Conservation (phyloP, 2,888 invertebrate genomes). For the Magallana nippona region DNA sequence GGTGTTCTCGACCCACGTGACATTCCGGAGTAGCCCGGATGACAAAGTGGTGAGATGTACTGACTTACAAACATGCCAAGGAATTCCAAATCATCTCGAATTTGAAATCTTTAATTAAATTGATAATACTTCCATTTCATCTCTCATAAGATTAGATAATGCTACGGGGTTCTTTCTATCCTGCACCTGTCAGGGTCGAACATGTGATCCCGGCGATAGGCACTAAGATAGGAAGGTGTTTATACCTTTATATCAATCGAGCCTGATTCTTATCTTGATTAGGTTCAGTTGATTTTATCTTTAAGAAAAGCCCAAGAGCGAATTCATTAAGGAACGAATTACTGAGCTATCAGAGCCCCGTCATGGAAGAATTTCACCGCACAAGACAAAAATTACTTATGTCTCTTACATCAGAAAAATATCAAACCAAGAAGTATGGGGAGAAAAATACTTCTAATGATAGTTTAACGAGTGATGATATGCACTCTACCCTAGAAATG, state of each 20-base stretch:
- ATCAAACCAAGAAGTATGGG: neutral
- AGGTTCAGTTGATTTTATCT: conserved; percentile 35
- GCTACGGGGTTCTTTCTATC: neutral
- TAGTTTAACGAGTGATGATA: conserved; percentile 18
- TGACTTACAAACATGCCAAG: conserved; percentile 19
- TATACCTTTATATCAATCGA: conserved; percentile 30
- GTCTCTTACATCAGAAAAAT: conserved; percentile 31
- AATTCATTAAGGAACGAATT: conserved; percentile 32
- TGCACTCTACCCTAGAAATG: conserved; percentile 29
- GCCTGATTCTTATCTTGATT: conserved; percentile 24
- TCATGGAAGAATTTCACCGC: conserved; percentile 35
- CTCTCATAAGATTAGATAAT: conserved; percentile 39
- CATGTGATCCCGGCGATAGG: conserved; percentile 16
- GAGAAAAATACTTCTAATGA: conserved; percentile 25
- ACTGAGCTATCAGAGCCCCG: neutral
- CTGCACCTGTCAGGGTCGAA: conserved; percentile 39
- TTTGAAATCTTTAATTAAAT: conserved; percentile 47
- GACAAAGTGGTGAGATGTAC: conserved; percentile 1
- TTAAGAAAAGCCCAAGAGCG: conserved; percentile 26
- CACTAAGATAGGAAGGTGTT: conserved; percentile 32
- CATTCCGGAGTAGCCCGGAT: conserved; percentile 21
- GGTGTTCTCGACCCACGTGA: conserved; percentile 26
- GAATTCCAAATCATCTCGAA: conserved; percentile 34
- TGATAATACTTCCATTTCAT: conserved; percentile 43
- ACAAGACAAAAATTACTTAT: conserved; percentile 27